These are phyloP conservation scores for Homarus americanus DNA, from an alignment of 1,140 invertebrate species.

Conservation along the genomic window DNA sequence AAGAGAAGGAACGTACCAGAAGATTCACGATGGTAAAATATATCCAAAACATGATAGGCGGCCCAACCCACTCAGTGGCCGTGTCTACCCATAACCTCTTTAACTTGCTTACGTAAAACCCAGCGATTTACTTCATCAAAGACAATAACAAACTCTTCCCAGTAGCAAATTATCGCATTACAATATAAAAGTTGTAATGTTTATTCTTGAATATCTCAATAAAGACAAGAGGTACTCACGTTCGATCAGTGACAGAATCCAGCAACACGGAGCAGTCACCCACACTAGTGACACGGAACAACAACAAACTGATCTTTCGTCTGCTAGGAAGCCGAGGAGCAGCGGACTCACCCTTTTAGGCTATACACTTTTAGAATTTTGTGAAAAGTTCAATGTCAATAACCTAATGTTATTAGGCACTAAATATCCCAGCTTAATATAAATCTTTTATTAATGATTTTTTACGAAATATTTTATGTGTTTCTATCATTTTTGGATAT, in stretches of 20 bases:
- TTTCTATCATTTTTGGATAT: background rate
- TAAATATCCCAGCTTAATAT: too few species aligned
- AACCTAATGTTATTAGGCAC: background rate
- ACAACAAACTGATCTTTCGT: constrained; percentile 12
- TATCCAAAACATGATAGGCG: background rate
- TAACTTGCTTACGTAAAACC: background rate
- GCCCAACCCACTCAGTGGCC: background rate
- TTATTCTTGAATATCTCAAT: too few species aligned
- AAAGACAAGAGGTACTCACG: background rate
- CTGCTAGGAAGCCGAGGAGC: background rate
- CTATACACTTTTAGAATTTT: background rate
- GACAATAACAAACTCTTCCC: background rate
- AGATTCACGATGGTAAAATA: background rate
- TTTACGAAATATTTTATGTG: background rate
- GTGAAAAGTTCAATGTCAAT: background rate
- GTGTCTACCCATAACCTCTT: background rate
- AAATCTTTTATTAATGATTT: too few species aligned
- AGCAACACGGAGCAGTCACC: background rate
- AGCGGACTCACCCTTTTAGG: background rate
- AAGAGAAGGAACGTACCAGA: background rate
- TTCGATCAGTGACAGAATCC: background rate
- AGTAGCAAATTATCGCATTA: too few species aligned
- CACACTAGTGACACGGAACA: background rate
- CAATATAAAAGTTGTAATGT: too few species aligned
- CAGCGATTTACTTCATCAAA: background rate